Conservation (phyloP, 2,888 invertebrate genomes). For the Cosmorhoe ocellata region DNA sequence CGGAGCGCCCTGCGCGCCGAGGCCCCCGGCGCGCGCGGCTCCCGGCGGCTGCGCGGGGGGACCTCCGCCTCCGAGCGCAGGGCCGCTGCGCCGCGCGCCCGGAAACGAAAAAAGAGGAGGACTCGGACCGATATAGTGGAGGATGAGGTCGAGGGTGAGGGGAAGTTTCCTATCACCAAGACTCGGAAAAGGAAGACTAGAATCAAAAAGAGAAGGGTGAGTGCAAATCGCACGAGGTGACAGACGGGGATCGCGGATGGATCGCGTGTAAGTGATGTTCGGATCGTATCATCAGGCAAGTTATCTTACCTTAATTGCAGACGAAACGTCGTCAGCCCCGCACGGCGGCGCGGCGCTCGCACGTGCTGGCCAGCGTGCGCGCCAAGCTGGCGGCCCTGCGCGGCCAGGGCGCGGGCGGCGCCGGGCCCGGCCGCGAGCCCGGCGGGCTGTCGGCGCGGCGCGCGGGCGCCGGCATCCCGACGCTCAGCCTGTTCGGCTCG, state of each 20-base stretch:
- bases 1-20: not conserved
- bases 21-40: not conserved
- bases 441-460: constrained; percentile 33
- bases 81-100: constrained; percentile 26
- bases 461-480: constrained; percentile 48
- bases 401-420: constrained; percentile 12
- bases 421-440: constrained; percentile 26
- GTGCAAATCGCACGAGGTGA: too few relatives aligned
- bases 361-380: constrained; percentile 61
- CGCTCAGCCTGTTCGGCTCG: constrained; percentile 84
- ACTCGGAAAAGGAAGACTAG: constrained; percentile 73
- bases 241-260: too few relatives aligned
- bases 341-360: constrained; percentile 68
- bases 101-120: constrained; percentile 55
- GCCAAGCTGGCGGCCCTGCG: constrained; percentile 51
- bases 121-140: constrained; percentile 85
- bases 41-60: constrained; percentile 7
- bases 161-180: constrained; percentile 83
- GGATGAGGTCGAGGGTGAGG: constrained; percentile 84
- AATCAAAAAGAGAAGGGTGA: constrained; percentile 61
- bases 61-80: constrained; percentile 3
- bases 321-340: constrained; percentile 55
- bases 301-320: constrained; percentile 37
- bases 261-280: too few relatives aligned
- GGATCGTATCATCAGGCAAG: too few relatives aligned